Percentiles rank a stretch among this genome's conserved stretches.
Evolutionary conservation across 1,140 invertebrate genomes (phyloP).

Genomic region (Cataglyphis hispanica): DNA sequence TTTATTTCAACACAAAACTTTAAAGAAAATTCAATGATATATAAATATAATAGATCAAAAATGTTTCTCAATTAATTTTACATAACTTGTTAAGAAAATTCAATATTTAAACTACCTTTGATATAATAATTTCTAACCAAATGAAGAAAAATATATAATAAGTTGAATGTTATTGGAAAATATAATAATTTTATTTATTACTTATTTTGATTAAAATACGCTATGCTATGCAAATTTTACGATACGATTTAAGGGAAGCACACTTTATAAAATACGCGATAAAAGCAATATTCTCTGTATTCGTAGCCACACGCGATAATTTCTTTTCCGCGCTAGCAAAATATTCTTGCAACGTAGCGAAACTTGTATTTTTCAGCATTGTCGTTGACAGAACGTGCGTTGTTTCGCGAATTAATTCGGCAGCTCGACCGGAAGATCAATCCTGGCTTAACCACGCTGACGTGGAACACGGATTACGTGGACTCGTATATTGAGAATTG

Average conservation of each 20-base stretch:
- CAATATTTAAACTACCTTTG: not conserved
- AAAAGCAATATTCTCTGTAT: slow-evolving; percentile 29
- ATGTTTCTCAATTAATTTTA: not conserved
- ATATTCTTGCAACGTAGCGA: slow-evolving; percentile 50
- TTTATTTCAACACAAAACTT: not conserved
- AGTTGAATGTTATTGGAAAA: not conserved
- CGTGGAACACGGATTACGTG: slow-evolving; percentile 91
- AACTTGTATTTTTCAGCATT: slow-evolving; percentile 81
- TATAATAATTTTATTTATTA: not conserved
- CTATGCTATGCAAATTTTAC: slow-evolving; percentile 42
- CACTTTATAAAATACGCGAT: not conserved
- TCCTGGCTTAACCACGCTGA: slow-evolving; percentile 92
- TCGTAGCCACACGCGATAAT: not conserved
- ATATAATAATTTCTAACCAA: not conserved
- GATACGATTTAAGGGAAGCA: slow-evolving; percentile 28
- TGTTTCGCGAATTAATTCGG: slow-evolving; percentile 88
- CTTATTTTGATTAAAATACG: not conserved
- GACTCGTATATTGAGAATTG: slow-evolving; percentile 93
- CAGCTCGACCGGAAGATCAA: slow-evolving; percentile 91
- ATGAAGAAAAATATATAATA: not conserved
- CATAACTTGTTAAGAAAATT: not conserved
- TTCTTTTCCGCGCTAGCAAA: not conserved
- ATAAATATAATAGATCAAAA: not conserved
- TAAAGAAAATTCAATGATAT: not conserved
- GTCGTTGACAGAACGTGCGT: slow-evolving; percentile 86